Base-by-base conservation (phyloP, 2,888 invertebrate genomes). In the Myopa tessellatipennis region DNA sequence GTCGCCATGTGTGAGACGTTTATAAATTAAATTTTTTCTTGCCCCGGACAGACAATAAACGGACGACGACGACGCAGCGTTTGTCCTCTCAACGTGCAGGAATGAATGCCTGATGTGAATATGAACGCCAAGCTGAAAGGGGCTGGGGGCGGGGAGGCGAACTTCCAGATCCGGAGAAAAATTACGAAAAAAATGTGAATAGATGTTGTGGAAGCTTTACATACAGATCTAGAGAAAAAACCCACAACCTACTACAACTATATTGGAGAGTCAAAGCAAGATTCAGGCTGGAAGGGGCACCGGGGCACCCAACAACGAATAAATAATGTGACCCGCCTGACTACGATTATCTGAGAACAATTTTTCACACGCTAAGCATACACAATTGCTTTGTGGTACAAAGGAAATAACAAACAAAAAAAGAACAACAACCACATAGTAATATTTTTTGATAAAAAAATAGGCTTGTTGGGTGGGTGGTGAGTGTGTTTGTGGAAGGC, bases 271-370 rank as follows among this genome's bases (percentile, higher is more conserved):
- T 55, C 14, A 16, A 16, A 55, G n/a, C n/a, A 14, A 36, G 34
- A 63, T 26, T 26, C 18, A 6, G 34, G 63, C 34, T 10, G 34
- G 65, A 65, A 7, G 45, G 65, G 34, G 10, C 34, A 14, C 14
- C 8, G 1, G 14, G 65, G 12, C 14, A 65, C 4, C 38, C 65
- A 55, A 60, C 75, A 68, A 68, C 68, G 36, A 68, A 75, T 75
- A 86, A 85, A 85, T 87, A 84, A 85, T 86, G 84, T 85, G 84
- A 85, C 85, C 84, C 85, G 85, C 83, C 86, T 86, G 87, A 84
- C 84, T 85, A 83, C 84, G 87, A 87, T 87, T 87, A 86, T 87
- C 86, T 85, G 83, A 82, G 82, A 83, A 85, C 85, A 85, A 86
- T 86, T 86, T 87, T 86, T 86, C 85, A 85, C 85, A 86, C 85